Evolutionary conservation across 2,113 vertebrate genomes (phyloP), one percentile per base, ranked within the genome.

Genomic region (Stictonetta naevosa): DNA sequence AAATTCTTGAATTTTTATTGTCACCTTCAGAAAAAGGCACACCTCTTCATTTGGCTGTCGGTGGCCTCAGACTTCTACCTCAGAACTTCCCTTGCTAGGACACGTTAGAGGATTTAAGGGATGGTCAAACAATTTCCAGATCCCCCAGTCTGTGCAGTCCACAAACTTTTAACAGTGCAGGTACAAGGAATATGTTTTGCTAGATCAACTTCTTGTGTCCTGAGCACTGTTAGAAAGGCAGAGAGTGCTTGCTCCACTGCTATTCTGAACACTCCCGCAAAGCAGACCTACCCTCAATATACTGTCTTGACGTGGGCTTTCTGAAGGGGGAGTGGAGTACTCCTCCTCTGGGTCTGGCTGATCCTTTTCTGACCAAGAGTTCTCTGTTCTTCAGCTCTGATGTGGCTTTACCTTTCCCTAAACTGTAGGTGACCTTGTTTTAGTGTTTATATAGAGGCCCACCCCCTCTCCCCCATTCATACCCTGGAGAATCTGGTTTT

Each of bases 361-460:
- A 56, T 85, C 77, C 66, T 79, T 31, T 75, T 64, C 60, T 83
- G 72, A 86, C 88, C 63, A 80, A 19, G 46, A 74, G 34, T 80
- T 83, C 78, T 84, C n/a, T 86, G 56, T 86, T 68, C 63, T 95
- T 92, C 59, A 77, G 63, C 40, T 90, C 68, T 93, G 59, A 68
- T 38, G 36, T 48, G 36, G 50, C 50, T 86, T 90, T 55, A 86
- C n/a, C 46, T 79, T 92, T 80, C 38, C 55, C 20, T 77, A 66
- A 80, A 53, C 59, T 88, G 36, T 40, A 73, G 50, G 53, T 78
- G 36, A 74, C 52, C 46, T 85, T 83, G 34, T 44, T 69, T 77
- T 48, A 38, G 42, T 58, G 58, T 66, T 56, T 63, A 25, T 44
- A 15, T 12, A 88, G 46, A 86, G 16, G 11, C 26, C 20, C 26